A percentile compares a stretch with the other conserved stretches of the same genome.
Conservation (phyloP, 2,888 invertebrate species). For the Apocheima hispidaria region DNA sequence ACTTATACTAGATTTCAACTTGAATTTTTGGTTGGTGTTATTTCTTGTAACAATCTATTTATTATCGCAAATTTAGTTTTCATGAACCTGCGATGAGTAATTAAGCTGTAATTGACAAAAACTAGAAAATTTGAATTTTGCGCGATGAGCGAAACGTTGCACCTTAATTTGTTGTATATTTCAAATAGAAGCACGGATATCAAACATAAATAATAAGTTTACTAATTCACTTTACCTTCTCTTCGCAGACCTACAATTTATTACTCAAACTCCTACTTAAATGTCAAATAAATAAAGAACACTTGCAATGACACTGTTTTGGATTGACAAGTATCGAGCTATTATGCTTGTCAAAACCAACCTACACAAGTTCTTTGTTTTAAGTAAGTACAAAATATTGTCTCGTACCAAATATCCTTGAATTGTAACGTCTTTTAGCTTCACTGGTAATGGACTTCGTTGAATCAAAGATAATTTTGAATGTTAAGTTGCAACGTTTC, state of each 20-base stretch:
- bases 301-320: not conserved
- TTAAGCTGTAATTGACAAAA: no score
- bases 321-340: conserved; percentile 1
- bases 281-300: not conserved
- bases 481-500: no score
- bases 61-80: no score
- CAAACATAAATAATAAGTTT: no score
- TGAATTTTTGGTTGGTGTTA: no score
- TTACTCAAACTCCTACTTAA: not conserved
- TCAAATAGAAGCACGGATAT: no score
- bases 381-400: conserved; percentile 6
- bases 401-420: not conserved
- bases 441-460: not conserved
- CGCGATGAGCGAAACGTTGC: no score
- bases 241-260: not conserved
- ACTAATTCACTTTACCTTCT: not conserved
- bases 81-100: no score
- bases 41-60: no score
- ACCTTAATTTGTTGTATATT: no score
- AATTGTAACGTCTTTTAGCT: not conserved
- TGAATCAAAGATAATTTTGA: not conserved
- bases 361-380: conserved; percentile 12
- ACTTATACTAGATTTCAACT: no score
- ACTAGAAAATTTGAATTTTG: no score
- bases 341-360: conserved; percentile 1